These are phyloP conservation scores for Cryptoprocta ferox DNA, from an alignment of 2,797 vertebrate genomes.

Conservation along the genomic window DNA sequence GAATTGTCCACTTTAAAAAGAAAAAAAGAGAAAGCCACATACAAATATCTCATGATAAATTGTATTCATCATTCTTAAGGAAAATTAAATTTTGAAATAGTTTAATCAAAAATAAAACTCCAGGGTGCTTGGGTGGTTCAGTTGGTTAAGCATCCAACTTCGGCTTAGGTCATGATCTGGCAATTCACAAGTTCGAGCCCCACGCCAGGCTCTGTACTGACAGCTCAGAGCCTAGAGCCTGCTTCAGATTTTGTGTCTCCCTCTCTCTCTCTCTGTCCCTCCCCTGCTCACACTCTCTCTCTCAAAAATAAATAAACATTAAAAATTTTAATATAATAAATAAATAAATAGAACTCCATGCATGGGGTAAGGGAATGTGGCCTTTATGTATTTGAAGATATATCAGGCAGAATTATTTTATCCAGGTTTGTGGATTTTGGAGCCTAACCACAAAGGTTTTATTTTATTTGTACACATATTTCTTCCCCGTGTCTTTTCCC, in stretches of 20 bases:
- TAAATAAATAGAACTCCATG: neutral
- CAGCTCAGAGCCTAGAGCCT: neutral
- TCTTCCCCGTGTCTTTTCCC: neutral
- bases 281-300: neutral
- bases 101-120: slow-evolving; percentile 29
- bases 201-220: neutral
- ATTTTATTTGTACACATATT: neutral
- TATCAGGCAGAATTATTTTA: slow-evolving; percentile 31
- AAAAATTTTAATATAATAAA: neutral
- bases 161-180: neutral
- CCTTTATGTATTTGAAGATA: neutral
- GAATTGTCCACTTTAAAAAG: neutral
- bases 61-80: neutral
- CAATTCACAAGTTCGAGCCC: neutral
- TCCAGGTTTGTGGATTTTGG: neutral
- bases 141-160: neutral
- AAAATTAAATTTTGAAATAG: slow-evolving; percentile 34
- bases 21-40: neutral
- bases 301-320: neutral
- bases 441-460: neutral
- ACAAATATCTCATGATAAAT: neutral
- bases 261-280: neutral
- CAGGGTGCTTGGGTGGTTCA: neutral
- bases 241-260: neutral
- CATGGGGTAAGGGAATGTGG: neutral